These are phyloP conservation scores for Drosophila trichaetosa DNA, from an alignment of 2,888 invertebrate genomes.

Conservation along the genomic window DNA sequence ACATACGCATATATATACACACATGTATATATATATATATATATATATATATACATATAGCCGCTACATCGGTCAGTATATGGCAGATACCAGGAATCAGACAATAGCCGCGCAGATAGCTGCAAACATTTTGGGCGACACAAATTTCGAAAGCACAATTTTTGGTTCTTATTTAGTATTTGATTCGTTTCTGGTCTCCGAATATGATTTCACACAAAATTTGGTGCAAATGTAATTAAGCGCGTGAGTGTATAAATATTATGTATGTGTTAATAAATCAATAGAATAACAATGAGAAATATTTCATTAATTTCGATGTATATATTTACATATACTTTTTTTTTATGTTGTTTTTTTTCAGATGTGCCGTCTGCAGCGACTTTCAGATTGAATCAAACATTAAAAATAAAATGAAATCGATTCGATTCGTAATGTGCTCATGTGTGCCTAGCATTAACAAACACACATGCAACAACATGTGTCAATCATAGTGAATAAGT, in stretches of 20 bases:
- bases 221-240: slow-evolving; percentile 12
- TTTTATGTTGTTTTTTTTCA: slow-evolving; percentile 18
- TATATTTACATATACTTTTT: not conserved
- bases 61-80: slow-evolving; percentile 20
- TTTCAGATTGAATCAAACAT: slow-evolving; percentile 16
- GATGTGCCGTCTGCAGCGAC: slow-evolving; percentile 26
- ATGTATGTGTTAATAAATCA: not conserved
- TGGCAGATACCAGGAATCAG: slow-evolving; percentile 43
- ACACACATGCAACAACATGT: slow-evolving; percentile 18
- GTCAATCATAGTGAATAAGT: slow-evolving; percentile 45
- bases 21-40: not conserved
- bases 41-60: slow-evolving; percentile 6
- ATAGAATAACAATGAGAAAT: not conserved
- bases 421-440: slow-evolving; percentile 26
- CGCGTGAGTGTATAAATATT: not conserved
- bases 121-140: slow-evolving; percentile 53
- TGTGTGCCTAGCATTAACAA: slow-evolving; percentile 22
- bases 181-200: slow-evolving; percentile 19
- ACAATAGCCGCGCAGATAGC: slow-evolving; percentile 51
- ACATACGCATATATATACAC: slow-evolving; percentile 3
- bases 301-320: not conserved
- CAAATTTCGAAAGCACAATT: slow-evolving; percentile 55
- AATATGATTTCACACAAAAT: slow-evolving; percentile 10
- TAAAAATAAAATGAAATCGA: slow-evolving; percentile 24
- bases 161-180: slow-evolving; percentile 25